These are phyloP conservation scores for Discoglossus pictus DNA, from an alignment of 2,797 vertebrate species.

Conservation along the genomic window DNA sequence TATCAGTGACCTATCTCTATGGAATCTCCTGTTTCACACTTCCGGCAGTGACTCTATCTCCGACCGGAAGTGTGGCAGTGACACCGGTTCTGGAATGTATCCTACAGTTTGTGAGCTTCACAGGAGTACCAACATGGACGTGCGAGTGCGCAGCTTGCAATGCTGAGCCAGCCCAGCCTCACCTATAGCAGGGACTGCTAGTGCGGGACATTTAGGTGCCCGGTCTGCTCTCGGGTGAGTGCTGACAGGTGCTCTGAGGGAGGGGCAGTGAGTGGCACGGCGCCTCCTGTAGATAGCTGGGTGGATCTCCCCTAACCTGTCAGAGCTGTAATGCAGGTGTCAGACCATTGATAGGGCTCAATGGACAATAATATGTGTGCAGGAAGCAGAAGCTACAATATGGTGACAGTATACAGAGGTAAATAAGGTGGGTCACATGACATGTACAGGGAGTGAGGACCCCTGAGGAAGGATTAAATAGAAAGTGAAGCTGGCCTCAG, in stretches of 20 bases:
- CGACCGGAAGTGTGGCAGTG: conserved; percentile 21
- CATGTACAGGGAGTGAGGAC: neutral
- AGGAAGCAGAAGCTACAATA: too few relatives aligned
- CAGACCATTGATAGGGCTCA: neutral
- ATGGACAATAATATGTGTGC: too few relatives aligned
- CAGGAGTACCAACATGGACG: conserved; percentile 40
- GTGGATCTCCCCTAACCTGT: neutral
- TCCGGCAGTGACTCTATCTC: neutral
- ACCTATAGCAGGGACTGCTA: neutral
- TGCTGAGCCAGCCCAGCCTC: conserved; percentile 9
- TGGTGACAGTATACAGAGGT: too few relatives aligned
- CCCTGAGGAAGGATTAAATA: too few relatives aligned
- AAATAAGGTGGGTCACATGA: too few relatives aligned
- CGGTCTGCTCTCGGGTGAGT: conserved; percentile 6
- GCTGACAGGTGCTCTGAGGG: neutral
- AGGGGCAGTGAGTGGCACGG: neutral
- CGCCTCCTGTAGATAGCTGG: neutral
- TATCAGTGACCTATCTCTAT: neutral
- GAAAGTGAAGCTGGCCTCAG: neutral
- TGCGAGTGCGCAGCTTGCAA: conserved; percentile 17
- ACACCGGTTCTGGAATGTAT: conserved; percentile 9
- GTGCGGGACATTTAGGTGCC: neutral
- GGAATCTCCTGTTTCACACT: neutral
- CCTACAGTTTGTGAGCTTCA: neutral
- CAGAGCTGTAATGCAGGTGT: conserved; percentile 1